Evolutionary conservation across 2,888 invertebrate genomes (phyloP).

Genomic region (Bursaphelenchus okinawaensis): DNA sequence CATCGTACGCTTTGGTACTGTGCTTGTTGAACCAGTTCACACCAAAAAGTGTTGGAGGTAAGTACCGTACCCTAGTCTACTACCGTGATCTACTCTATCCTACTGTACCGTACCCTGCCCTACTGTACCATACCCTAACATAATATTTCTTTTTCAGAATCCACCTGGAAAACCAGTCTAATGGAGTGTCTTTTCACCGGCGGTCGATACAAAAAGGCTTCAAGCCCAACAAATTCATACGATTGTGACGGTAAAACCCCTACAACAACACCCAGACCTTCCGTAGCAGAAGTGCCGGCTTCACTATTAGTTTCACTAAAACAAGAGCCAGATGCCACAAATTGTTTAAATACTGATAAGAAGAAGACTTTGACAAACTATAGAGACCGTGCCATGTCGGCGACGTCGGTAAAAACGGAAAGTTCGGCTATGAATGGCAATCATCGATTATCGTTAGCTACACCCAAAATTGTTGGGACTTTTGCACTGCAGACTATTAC

Average conservation of each 20-base stretch:
- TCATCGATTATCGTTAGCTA: not conserved
- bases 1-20: constrained; percentile 38
- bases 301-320: not conserved
- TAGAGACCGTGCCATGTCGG: not conserved
- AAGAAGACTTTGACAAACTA: not conserved
- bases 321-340: not conserved
- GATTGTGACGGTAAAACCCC: not conserved
- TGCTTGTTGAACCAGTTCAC: constrained; percentile 33
- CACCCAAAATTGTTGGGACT: constrained; percentile 27
- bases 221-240: not conserved
- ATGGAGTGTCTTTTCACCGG: not conserved
- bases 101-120: too few relatives aligned
- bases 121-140: too few relatives aligned
- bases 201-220: not conserved
- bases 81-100: too few relatives aligned
- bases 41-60: not conserved
- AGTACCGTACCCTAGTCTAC: too few relatives aligned
- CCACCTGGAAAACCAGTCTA: constrained; percentile 2
- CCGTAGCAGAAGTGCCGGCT: constrained; percentile 1
- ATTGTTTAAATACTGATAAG: not conserved
- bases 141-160: not conserved
- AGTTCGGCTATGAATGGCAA: not conserved
- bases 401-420: not conserved
- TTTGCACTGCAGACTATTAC: constrained; percentile 42
- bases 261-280: constrained; percentile 6